Evolutionary conservation across 1,140 invertebrate genomes (phyloP).

Genomic region (Oscheius sp.): DNA sequence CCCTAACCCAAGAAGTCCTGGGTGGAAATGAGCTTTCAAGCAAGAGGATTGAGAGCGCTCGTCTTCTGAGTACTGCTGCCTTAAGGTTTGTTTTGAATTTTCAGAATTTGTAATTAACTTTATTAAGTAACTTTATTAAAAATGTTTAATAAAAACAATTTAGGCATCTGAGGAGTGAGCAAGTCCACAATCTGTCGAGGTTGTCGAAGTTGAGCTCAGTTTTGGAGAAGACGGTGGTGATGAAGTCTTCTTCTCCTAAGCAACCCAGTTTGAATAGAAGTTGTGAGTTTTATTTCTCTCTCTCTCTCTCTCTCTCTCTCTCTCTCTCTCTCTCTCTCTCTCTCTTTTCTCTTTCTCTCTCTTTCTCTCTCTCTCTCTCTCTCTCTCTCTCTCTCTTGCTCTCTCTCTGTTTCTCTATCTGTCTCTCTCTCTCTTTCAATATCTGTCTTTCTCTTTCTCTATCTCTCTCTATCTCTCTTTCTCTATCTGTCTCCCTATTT

Average conservation of each 20-base stretch:
- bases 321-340: too few species aligned
- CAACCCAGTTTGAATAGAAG: neutral
- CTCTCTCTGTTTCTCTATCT: too few species aligned
- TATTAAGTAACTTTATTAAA: neutral
- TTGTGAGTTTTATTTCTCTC: neutral
- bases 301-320: neutral
- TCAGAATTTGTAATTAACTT: neutral
- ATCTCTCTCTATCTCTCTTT: too few species aligned
- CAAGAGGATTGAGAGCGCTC: neutral
- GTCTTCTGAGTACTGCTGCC: neutral
- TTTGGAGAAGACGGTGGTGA: constrained; percentile 18
- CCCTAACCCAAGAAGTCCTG: too few species aligned
- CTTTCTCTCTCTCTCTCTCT: too few species aligned
- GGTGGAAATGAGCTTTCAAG: neutral
- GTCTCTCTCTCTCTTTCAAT: too few species aligned
- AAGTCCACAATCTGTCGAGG: neutral
- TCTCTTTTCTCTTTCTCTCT: too few species aligned
- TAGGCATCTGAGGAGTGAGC: constrained; percentile 10
- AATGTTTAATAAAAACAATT: constrained; percentile 3
- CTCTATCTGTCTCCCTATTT: too few species aligned
- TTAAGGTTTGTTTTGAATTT: neutral
- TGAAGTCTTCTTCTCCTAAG: neutral
- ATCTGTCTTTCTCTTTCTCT: too few species aligned
- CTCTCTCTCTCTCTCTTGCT: too few species aligned
- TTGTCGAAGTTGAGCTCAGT: constrained; percentile 1